These are phyloP conservation scores for Trachelus troglodyta DNA, from an alignment of 2,888 invertebrate species.

Conservation along the genomic window DNA sequence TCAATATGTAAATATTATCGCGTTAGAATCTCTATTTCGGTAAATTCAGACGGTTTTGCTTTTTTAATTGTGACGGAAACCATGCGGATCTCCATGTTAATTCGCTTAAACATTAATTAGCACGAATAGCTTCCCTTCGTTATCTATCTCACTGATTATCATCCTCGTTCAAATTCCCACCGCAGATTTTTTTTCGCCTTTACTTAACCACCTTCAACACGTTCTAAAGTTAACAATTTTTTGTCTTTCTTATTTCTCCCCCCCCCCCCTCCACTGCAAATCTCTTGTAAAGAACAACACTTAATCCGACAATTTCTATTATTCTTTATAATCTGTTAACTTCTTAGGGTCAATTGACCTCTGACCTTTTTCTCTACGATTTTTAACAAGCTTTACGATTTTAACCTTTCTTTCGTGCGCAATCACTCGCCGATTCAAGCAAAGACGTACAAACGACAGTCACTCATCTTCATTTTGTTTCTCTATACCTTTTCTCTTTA, in stretches of 20 bases:
- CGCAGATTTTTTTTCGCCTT: not conserved
- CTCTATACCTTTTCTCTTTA: not conserved
- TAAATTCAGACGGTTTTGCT: constrained; percentile 5
- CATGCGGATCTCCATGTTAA: not conserved
- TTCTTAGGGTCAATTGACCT: too few species aligned
- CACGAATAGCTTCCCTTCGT: not conserved
- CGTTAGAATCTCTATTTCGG: not conserved
- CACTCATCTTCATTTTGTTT: not conserved
- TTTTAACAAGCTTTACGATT: too few species aligned
- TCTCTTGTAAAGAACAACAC: constrained; percentile 1
- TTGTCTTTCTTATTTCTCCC: not conserved
- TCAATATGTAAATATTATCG: not conserved
- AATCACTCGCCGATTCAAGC: constrained; percentile 20
- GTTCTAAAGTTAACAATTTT: constrained; percentile 16
- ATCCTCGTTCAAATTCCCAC: constrained; percentile 12
- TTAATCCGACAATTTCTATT: not conserved
- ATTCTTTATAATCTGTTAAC: not conserved
- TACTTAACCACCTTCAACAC: constrained; percentile 14
- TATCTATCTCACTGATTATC: not conserved
- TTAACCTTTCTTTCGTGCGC: not conserved
- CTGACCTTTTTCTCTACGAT: too few species aligned
- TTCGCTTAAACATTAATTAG: constrained; percentile 1
- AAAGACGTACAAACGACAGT: constrained; percentile 31
- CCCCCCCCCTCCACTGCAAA: not conserved
- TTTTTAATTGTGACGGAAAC: not conserved